These are phyloP conservation scores for Megamerina dolium DNA, from an alignment of 2,888 invertebrate species.

Conservation along the genomic window DNA sequence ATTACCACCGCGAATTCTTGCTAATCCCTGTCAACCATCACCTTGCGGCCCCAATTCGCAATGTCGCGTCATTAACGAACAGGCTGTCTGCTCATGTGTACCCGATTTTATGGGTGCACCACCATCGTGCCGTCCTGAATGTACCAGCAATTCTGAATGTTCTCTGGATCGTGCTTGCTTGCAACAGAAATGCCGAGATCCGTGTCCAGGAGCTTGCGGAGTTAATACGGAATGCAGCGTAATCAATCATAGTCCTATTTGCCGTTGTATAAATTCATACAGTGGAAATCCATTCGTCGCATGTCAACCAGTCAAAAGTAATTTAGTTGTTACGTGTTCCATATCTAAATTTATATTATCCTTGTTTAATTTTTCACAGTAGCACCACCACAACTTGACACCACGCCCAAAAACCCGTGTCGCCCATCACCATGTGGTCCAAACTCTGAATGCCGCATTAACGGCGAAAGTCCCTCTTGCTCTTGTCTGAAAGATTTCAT, in stretches of 20 bases:
- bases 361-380: constrained; percentile 10
- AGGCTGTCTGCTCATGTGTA: constrained; percentile 64
- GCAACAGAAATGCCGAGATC: constrained; percentile 66
- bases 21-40: constrained; percentile 56
- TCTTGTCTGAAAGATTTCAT: constrained; percentile 63
- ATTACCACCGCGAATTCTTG: constrained; percentile 41
- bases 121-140: constrained; percentile 67
- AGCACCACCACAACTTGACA: constrained; percentile 33
- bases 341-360: constrained; percentile 8
- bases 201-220: constrained; percentile 72
- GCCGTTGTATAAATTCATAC: constrained; percentile 56
- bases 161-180: constrained; percentile 60
- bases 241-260: constrained; percentile 70
- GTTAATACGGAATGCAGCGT: constrained; percentile 68
- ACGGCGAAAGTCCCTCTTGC: constrained; percentile 62
- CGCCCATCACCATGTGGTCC: constrained; percentile 75
- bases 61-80: constrained; percentile 59
- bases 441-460: constrained; percentile 64
- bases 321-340: constrained; percentile 1
- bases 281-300: constrained; percentile 50
- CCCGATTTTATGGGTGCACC: constrained; percentile 66
- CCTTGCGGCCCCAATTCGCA: constrained; percentile 70
- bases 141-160: constrained; percentile 65
- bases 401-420: constrained; percentile 53
- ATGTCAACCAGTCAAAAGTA: constrained; percentile 50